Evolutionary conservation across 2,113 vertebrate species (phyloP).

Genomic region (Heptranchias perlo): DNA sequence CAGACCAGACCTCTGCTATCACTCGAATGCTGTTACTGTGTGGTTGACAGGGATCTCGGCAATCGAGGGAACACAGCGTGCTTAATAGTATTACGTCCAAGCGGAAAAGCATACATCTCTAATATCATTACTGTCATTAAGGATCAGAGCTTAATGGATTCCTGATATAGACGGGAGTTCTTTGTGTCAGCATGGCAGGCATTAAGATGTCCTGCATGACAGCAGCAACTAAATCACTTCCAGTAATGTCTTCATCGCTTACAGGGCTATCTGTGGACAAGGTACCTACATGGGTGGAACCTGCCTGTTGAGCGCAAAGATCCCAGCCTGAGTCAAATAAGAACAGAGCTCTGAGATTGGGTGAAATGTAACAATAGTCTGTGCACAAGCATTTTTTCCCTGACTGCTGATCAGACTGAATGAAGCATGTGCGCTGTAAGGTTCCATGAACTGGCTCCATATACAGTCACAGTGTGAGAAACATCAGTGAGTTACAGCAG

Average conservation of each 20-base stretch:
- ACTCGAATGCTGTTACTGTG: background rate
- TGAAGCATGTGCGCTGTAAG: background rate
- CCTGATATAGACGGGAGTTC: background rate
- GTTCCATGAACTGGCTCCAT: background rate
- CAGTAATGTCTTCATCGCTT: background rate
- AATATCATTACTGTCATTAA: background rate
- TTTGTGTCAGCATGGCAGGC: background rate
- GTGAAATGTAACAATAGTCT: background rate
- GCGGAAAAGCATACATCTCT: background rate
- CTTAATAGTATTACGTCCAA: background rate
- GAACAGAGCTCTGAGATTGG: background rate
- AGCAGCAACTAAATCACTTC: background rate
- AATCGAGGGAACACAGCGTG: background rate
- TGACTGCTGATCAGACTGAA: background rate
- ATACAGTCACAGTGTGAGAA: background rate
- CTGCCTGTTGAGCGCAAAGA: background rate
- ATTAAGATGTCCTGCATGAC: background rate
- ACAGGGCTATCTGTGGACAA: background rate
- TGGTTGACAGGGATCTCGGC: background rate
- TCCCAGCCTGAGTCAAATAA: background rate
- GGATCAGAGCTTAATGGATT: constrained; percentile 22
- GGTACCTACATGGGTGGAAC: background rate
- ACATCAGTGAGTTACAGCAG: background rate
- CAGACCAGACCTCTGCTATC: background rate
- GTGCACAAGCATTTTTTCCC: background rate